A percentile compares a stretch with the other conserved stretches of the same genome.
Conservation (phyloP, 2,888 invertebrate species). For the Troilus luridus region DNA sequence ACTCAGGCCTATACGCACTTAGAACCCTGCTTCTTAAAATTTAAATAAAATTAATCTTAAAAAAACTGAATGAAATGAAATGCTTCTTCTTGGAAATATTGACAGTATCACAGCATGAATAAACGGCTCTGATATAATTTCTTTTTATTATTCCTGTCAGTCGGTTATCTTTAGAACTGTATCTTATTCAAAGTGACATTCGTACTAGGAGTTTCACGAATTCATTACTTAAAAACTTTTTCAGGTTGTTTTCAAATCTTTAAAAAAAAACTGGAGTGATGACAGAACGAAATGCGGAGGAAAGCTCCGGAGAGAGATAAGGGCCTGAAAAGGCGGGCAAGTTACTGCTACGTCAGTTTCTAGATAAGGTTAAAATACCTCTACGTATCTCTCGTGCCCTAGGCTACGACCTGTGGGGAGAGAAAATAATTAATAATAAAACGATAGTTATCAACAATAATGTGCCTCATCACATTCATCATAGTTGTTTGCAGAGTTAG, state of each 20-base stretch:
- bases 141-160: not conserved
- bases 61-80: no score
- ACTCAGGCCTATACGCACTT: no score
- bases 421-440: not conserved
- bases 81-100: not conserved
- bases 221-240: not conserved
- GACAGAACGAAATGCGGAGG: not conserved
- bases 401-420: not conserved
- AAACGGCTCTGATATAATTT: not conserved
- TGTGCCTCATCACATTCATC: not conserved
- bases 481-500: no score
- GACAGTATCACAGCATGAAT: not conserved
- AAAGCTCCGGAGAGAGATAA: not conserved
- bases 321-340: not conserved
- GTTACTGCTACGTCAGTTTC: not conserved
- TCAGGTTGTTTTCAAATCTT: not conserved
- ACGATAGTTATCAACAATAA: not conserved
- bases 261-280: not conserved
- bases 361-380: not conserved
- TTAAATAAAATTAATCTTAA: no score
- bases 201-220: not conserved
- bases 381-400: not conserved
- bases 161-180: not conserved
- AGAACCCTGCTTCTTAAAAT: no score
- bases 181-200: not conserved